These are phyloP conservation scores for Carassius gibelio DNA, from an alignment of 2,113 vertebrate genomes.

Conservation along the genomic window DNA sequence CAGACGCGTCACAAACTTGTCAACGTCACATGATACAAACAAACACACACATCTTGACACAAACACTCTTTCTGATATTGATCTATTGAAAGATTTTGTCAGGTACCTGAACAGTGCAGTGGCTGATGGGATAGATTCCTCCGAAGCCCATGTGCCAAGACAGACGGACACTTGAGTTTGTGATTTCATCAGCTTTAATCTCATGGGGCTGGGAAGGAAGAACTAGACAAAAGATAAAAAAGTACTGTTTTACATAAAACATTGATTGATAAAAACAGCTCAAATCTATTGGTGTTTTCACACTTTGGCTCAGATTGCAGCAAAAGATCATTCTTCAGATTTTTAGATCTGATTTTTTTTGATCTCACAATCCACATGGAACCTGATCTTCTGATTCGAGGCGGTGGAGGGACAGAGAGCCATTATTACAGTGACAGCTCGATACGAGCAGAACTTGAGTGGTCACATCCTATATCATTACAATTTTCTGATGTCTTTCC, in stretches of 20 bases:
- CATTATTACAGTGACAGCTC: too few species aligned
- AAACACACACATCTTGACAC: not conserved
- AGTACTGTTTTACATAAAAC: not conserved
- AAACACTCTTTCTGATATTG: not conserved
- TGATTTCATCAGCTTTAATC: conserved; percentile 70
- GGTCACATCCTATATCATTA: too few species aligned
- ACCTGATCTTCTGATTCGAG: not conserved
- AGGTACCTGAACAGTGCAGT: conserved; percentile 84
- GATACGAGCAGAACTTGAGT: too few species aligned
- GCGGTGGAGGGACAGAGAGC: too few species aligned
- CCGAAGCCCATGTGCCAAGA: conserved; percentile 82
- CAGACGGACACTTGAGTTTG: conserved; percentile 71
- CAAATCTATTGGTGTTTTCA: not conserved
- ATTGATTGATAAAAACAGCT: not conserved
- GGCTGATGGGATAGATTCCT: conserved; percentile 77
- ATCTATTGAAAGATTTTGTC: not conserved
- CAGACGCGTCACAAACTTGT: not conserved
- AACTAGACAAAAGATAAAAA: conserved; percentile 66
- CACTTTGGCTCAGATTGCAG: not conserved
- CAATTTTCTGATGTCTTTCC: too few species aligned
- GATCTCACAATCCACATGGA: not conserved
- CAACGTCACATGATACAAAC: not conserved
- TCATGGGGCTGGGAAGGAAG: conserved; percentile 75
- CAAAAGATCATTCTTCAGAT: not conserved
- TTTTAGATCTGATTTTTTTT: too few species aligned